Evolutionary conservation across 1,140 invertebrate species (phyloP).

Genomic region (Caenorhabditis brenneri): DNA sequence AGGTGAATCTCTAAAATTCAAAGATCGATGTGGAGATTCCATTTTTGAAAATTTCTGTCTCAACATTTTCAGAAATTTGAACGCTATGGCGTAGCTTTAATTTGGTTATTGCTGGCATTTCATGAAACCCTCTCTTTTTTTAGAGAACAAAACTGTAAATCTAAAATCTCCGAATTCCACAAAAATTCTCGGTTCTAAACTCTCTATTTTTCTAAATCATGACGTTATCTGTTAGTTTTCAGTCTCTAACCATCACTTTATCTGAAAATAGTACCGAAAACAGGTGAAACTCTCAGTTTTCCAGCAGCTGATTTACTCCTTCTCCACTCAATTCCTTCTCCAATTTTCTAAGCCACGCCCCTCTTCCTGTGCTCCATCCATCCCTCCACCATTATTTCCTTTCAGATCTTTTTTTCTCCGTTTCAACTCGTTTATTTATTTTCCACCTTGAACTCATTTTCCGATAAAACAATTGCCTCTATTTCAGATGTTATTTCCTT

Average conservation of each 20-base stretch:
- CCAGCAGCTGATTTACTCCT: not conserved
- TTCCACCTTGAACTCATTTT: not conserved
- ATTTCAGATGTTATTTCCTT: slow-evolving; percentile 15
- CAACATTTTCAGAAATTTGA: not conserved
- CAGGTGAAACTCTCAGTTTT: not conserved
- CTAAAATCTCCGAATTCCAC: no score
- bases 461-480: not conserved
- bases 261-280: not conserved
- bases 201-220: not conserved
- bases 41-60: not conserved
- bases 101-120: not conserved
- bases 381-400: no score
- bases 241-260: not conserved
- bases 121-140: not conserved
- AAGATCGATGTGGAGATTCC: not conserved
- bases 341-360: not conserved
- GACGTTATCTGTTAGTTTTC: not conserved
- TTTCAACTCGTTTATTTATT: not conserved
- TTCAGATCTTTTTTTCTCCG: no score
- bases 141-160: no score
- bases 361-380: not conserved
- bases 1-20: not conserved
- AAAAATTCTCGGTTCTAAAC: no score
- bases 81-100: not conserved
- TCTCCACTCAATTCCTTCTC: not conserved